A percentile compares a stretch with the other conserved stretches of the same genome.
These are phyloP conservation scores for Diadegma fenestrale DNA, from an alignment of 2,888 invertebrate species.

Conservation along the genomic window DNA sequence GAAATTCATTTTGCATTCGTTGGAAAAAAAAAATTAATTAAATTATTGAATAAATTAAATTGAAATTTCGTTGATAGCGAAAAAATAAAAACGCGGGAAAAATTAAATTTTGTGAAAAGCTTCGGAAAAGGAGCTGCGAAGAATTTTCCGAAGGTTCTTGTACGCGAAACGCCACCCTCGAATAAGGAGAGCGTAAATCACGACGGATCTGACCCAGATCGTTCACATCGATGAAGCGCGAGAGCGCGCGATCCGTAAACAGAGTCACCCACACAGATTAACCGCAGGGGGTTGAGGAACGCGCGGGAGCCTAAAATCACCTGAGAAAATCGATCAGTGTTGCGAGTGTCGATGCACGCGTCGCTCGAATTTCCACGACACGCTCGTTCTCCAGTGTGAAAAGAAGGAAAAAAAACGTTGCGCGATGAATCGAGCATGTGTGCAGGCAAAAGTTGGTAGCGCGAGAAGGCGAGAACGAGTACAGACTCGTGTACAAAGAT, in stretches of 20 bases:
- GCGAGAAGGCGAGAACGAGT: constrained; percentile 19
- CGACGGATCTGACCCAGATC: constrained; percentile 61
- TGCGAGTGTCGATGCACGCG: not conserved
- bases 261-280: not conserved
- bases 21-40: no score
- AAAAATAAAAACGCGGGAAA: not conserved
- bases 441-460: not conserved
- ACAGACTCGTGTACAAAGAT: not conserved
- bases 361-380: not conserved
- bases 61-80: no score
- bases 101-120: not conserved
- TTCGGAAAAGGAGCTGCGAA: not conserved
- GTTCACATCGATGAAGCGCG: not conserved
- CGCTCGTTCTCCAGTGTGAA: not conserved
- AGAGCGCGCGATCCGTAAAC: not conserved
- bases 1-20: no score
- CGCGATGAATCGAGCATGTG: not conserved
- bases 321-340: constrained; percentile 62
- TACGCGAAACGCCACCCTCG: not conserved
- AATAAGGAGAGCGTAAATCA: not conserved
- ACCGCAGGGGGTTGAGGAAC: constrained; percentile 6
- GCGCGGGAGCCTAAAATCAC: constrained; percentile 47
- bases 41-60: no score
- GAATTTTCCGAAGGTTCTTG: not conserved
- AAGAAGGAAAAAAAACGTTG: not conserved